Conservation (phyloP, 2,888 invertebrate genomes). For the Tetranychus piercei region DNA sequence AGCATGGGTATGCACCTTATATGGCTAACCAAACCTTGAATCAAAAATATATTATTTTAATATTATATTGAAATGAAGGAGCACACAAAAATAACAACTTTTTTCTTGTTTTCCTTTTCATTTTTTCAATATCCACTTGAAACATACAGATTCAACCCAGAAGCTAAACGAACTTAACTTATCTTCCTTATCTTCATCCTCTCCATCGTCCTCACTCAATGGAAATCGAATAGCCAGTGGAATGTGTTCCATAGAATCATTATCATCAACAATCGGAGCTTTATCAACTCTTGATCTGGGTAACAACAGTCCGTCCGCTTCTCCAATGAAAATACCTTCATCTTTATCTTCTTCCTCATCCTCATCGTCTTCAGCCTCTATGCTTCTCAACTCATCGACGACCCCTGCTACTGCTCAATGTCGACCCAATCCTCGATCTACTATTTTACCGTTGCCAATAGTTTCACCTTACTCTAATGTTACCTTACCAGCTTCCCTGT, state of each 20-base stretch:
- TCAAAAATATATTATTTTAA: background rate
- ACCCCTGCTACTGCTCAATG: background rate
- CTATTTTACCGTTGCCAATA: background rate
- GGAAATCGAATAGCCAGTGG: slow-evolving; percentile 9
- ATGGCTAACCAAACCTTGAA: slow-evolving; percentile 4
- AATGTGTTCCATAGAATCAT: slow-evolving; percentile 11
- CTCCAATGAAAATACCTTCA: background rate
- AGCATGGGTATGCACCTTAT: slow-evolving; percentile 9
- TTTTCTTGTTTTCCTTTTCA: background rate
- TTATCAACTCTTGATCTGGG: background rate
- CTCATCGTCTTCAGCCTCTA: background rate
- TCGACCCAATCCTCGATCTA: background rate
- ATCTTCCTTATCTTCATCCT: background rate
- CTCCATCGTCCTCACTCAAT: background rate
- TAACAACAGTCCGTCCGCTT: slow-evolving; percentile 3
- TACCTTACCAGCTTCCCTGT: background rate
- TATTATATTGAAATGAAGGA: background rate
- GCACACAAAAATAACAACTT: background rate
- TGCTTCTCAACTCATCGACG: background rate
- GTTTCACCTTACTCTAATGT: background rate
- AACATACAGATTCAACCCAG: background rate
- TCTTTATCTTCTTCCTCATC: background rate
- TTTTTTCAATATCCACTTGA: background rate
- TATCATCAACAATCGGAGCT: background rate
- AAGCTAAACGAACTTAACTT: slow-evolving; percentile 6